These are phyloP conservation scores for Aptenodytes forsteri DNA, from an alignment of 2,113 vertebrate species.

Conservation along the genomic window DNA sequence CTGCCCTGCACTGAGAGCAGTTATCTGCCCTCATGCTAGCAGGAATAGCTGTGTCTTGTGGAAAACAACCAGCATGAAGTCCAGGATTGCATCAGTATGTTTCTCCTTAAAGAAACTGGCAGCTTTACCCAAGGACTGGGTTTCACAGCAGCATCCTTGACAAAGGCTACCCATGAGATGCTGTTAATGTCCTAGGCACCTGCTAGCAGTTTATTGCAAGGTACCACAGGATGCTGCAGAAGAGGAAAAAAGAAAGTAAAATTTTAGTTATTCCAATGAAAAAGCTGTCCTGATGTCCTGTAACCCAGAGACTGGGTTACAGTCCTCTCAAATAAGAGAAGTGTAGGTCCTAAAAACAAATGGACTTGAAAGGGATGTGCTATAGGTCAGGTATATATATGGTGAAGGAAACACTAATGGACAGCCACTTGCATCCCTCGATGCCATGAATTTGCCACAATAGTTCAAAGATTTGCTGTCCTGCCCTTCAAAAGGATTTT, in stretches of 20 bases:
- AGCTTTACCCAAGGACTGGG: not conserved
- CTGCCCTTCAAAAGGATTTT: not conserved
- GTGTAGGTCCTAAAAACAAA: not conserved
- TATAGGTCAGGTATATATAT: not conserved
- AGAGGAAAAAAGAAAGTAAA: not conserved
- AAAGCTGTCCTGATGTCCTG: not conserved
- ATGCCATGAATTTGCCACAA: not conserved
- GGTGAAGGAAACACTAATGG: not conserved
- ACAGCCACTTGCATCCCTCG: not conserved
- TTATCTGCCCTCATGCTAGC: not conserved
- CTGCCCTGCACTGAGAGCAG: rapidly evolving
- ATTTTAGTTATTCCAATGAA: not conserved
- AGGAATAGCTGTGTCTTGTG: not conserved
- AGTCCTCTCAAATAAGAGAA: not conserved
- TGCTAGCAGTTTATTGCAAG: not conserved
- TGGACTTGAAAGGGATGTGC: not conserved
- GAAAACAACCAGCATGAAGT: not conserved
- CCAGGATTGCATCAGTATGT: not conserved
- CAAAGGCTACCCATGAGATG: not conserved
- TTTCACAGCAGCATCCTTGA: not conserved
- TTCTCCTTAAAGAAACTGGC: not conserved
- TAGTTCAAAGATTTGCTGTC: not conserved
- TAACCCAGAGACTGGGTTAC: not conserved
- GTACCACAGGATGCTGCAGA: not conserved
- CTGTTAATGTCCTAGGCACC: not conserved